phyloP scores from a whole-genome alignment of 2,888 invertebrate genomes.

The Pandemis heparana region DNA sequence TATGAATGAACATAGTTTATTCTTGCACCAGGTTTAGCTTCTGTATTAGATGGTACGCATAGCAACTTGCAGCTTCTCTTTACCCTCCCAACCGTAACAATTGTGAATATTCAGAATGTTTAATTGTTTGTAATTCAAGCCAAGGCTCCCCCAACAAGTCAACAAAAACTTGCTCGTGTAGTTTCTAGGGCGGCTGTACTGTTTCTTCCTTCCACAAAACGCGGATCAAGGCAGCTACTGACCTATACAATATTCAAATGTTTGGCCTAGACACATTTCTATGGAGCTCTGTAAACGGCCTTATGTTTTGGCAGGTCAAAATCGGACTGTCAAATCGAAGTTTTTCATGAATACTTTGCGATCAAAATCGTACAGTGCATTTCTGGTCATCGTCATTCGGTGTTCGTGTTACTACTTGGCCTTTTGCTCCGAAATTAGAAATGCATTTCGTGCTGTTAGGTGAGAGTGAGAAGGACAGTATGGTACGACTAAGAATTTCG shows the following conservation, averaged over 20 bases:
- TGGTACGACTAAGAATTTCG: no score
- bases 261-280: slow-evolving; percentile 20
- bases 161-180: slow-evolving; percentile 24
- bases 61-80: background rate
- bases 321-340: no score
- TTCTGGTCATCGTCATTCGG: no score
- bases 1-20: no score
- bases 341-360: no score
- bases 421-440: no score
- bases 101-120: background rate
- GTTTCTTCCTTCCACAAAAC: slow-evolving; percentile 7
- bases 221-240: slow-evolving; percentile 35
- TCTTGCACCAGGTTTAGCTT: no score
- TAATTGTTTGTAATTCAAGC: background rate
- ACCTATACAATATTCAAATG: slow-evolving; percentile 32
- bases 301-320: background rate
- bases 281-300: background rate
- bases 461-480: no score
- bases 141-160: slow-evolving; percentile 5
- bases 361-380: no score
- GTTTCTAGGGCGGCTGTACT: slow-evolving; percentile 25
- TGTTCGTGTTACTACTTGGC: no score
- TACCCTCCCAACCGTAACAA: background rate
- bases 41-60: no score
- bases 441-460: no score